phyloP scores from a whole-genome alignment of 1,140 invertebrate species.

The Drosophila parvula region DNA sequence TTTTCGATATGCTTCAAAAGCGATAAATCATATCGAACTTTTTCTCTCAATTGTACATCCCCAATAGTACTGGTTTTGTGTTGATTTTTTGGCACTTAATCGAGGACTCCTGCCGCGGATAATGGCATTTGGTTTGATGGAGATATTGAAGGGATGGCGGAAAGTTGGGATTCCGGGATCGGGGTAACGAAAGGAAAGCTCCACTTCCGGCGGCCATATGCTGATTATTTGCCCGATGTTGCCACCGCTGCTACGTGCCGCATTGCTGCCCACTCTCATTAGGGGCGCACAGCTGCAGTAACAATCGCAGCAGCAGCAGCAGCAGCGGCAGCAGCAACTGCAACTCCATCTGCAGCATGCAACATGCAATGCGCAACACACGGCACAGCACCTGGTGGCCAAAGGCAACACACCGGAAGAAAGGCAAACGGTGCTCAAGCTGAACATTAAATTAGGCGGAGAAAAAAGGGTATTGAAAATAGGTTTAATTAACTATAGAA shows the following conservation, averaged over 20 bases:
- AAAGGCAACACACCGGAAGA: conserved; percentile 5
- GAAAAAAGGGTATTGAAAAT: no score
- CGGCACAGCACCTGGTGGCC: conserved; percentile 12
- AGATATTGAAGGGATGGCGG: not conserved
- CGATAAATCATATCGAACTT: no score
- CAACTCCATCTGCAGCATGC: conserved; percentile 23
- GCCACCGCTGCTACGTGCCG: conserved; percentile 40
- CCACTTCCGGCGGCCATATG: conserved; percentile 55
- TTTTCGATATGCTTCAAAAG: no score
- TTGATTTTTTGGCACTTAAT: conserved; percentile 21
- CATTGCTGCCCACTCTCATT: conserved; percentile 65
- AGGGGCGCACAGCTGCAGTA: conserved; percentile 48
- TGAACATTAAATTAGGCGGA: no score
- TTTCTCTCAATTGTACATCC: no score
- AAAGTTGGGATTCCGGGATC: conserved; percentile 11
- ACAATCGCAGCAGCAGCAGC: conserved; percentile 37
- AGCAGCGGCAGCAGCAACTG: conserved; percentile 27
- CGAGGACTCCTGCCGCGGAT: not conserved
- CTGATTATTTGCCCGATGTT: conserved; percentile 59
- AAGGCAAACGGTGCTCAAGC: not conserved
- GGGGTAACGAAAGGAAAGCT: conserved; percentile 2
- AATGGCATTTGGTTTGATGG: conserved; percentile 12
- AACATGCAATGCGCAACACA: conserved; percentile 9
- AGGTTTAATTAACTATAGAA: no score
- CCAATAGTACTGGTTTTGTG: not conserved